Evolutionary conservation across 37 sponge, comb jelly and placozoan genomes (phyloP).

Genomic region (Haliclona indistincta): DNA sequence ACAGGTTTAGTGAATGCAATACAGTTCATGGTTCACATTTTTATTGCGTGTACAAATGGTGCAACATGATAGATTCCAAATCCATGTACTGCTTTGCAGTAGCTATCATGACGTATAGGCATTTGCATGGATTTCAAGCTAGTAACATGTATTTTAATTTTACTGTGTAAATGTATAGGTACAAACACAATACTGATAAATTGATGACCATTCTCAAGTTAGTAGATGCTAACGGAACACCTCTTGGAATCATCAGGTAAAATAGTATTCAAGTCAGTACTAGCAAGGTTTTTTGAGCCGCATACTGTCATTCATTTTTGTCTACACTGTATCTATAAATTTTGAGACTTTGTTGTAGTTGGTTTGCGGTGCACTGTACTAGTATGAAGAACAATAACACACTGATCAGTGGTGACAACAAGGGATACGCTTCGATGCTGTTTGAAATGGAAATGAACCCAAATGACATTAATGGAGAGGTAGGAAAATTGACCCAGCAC

Average conservation of each 20-base stretch:
- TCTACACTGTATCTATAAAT: not conserved
- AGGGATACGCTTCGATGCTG: slow-evolving; percentile 71
- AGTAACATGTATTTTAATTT: slow-evolving; percentile 36
- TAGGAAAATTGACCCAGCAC: not conserved
- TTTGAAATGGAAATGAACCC: slow-evolving; percentile 66
- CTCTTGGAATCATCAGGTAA: slow-evolving; percentile 67
- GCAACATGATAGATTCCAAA: too few relatives aligned
- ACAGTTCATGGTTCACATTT: too few relatives aligned
- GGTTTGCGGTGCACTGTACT: slow-evolving; percentile 87
- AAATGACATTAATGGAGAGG: not conserved
- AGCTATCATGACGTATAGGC: too few relatives aligned
- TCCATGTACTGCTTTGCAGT: too few relatives aligned
- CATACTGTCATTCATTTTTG: not conserved
- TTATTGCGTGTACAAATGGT: too few relatives aligned
- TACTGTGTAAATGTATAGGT: too few relatives aligned
- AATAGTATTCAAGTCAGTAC: not conserved
- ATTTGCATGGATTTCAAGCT: too few relatives aligned
- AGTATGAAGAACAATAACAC: slow-evolving; percentile 87
- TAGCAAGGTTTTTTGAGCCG: not conserved
- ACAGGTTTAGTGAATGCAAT: too few relatives aligned
- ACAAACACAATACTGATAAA: slow-evolving; percentile 55
- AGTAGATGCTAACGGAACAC: slow-evolving; percentile 42
- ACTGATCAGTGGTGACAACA: slow-evolving; percentile 84
- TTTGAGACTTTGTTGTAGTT: slow-evolving; percentile 28
- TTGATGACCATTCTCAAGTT: slow-evolving; percentile 72